Evolutionary conservation across 92 coral and sea anemone genomes (phyloP).

Genomic region (Hydrozoanthus gracilis): DNA sequence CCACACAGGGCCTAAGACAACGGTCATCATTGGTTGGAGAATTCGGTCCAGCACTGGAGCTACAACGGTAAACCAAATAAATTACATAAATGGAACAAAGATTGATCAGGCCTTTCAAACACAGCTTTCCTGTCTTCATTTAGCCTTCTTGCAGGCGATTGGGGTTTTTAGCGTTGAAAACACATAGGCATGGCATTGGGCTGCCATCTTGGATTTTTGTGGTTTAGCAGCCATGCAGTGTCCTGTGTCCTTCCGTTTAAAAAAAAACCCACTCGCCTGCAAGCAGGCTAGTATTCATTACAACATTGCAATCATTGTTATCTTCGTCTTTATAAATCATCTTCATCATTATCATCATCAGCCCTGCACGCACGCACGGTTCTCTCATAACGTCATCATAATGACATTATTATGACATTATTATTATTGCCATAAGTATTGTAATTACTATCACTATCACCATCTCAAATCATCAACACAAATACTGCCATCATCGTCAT

Average conservation of each 20-base stretch:
- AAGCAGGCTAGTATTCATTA: neutral
- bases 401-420: neutral
- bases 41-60: constrained; percentile 92
- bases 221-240: no score
- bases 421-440: neutral
- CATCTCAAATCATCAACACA: neutral
- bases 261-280: neutral
- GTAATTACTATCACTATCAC: neutral
- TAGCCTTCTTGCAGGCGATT: no score
- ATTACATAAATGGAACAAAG: neutral
- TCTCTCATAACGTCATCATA: no score
- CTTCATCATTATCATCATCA: no score
- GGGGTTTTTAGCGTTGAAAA: no score
- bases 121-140: no score
- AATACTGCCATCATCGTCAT: neutral
- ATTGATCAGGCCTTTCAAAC: no score
- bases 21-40: constrained; percentile 83
- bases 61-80: constrained; percentile 7
- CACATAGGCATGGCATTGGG: no score
- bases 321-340: neutral
- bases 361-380: no score
- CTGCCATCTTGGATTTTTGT: no score
- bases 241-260: neutral
- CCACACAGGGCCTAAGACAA: constrained; percentile 93
- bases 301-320: neutral